Percentiles rank a stretch among this genome's conserved stretches.
phyloP scores from a whole-genome alignment of 2,888 invertebrate genomes.

The Parnassius apollo region DNA sequence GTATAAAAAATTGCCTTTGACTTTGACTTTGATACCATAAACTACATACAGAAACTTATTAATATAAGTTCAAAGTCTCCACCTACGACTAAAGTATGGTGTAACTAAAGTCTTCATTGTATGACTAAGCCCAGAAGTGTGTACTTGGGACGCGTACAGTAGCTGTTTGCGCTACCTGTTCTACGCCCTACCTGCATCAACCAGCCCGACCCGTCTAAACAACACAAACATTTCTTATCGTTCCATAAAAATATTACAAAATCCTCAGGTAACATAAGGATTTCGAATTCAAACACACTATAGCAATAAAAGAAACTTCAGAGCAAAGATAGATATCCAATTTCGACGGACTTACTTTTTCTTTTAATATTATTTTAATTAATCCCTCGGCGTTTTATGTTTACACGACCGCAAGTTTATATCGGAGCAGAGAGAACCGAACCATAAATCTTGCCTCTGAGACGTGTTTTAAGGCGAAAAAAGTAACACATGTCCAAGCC shows the following conservation, averaged over 20 bases:
- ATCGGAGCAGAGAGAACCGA: constrained; percentile 52
- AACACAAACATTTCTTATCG: constrained; percentile 66
- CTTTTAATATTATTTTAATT: constrained; percentile 43
- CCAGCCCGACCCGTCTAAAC: constrained; percentile 34
- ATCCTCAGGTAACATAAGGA: constrained; percentile 51
- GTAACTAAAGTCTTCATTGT: constrained; percentile 39
- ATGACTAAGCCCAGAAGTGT: constrained; percentile 62
- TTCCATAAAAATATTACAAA: constrained; percentile 64
- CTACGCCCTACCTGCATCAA: constrained; percentile 62
- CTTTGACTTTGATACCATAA: too few species aligned
- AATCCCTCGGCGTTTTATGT: constrained; percentile 52
- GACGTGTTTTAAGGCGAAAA: constrained; percentile 76
- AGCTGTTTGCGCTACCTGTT: constrained; percentile 76
- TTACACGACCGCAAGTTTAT: constrained; percentile 65
- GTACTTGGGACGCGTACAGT: constrained; percentile 73
- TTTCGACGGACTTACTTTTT: constrained; percentile 40
- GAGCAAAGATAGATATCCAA: constrained; percentile 28
- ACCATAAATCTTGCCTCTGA: constrained; percentile 70
- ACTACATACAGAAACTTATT: background rate
- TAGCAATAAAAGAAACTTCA: constrained; percentile 36
- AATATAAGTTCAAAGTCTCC: background rate
- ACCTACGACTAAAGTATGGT: background rate
- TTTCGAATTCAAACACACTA: constrained; percentile 62
- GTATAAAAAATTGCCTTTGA: too few species aligned
- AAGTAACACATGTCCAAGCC: constrained; percentile 77